These are phyloP conservation scores for Chromis chromis DNA, from an alignment of 2,797 vertebrate genomes.

Conservation along the genomic window DNA sequence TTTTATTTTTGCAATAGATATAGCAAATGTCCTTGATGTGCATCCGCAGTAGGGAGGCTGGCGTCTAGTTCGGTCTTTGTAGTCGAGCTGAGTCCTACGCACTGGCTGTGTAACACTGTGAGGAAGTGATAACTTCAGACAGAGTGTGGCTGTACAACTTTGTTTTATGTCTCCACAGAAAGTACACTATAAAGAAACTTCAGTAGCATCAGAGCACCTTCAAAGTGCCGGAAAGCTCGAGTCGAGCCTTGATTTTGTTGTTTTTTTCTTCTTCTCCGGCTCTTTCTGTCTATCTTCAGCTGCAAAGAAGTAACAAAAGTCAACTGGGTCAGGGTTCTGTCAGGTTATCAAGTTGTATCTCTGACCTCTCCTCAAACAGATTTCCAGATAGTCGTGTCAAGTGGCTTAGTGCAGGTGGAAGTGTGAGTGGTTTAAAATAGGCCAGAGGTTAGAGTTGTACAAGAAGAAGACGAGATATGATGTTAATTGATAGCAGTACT, in stretches of 20 bases:
- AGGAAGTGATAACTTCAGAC: constrained; percentile 69
- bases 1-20: constrained; percentile 13
- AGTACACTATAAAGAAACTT: constrained; percentile 48
- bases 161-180: constrained; percentile 69
- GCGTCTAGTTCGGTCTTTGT: constrained; percentile 44
- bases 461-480: neutral
- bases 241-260: constrained; percentile 45
- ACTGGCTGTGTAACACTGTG: constrained; percentile 27
- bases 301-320: constrained; percentile 48
- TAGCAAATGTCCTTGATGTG: constrained; percentile 27
- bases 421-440: neutral
- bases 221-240: constrained; percentile 62
- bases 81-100: constrained; percentile 33
- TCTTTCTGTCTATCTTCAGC: constrained; percentile 34
- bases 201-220: constrained; percentile 58
- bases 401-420: constrained; percentile 11
- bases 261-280: neutral
- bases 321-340: constrained; percentile 50
- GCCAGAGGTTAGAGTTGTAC: neutral
- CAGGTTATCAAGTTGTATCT: constrained; percentile 27
- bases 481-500: neutral
- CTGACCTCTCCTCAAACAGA: constrained; percentile 31
- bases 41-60: constrained; percentile 21
- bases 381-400: constrained; percentile 34
- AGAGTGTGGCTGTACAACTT: constrained; percentile 44